A percentile compares a stretch with the other conserved stretches of the same genome.
These are phyloP conservation scores for Diglossa cyanea DNA, from an alignment of 2,797 vertebrate genomes.

Conservation along the genomic window DNA sequence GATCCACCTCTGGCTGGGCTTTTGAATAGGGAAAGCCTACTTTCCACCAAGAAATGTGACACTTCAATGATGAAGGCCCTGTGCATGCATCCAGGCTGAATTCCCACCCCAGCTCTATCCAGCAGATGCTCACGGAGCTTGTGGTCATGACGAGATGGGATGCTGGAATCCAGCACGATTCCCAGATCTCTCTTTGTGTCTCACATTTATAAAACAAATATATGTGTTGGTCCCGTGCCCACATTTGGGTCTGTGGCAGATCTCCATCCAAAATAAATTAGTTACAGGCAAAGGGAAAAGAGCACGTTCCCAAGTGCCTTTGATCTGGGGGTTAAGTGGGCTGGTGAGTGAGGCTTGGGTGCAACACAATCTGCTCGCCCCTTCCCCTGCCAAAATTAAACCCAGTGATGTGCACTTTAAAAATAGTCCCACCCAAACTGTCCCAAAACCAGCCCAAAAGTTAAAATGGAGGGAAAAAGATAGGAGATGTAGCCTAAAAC, in stretches of 20 bases:
- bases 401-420: background rate
- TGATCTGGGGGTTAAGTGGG: background rate
- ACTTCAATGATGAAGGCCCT: background rate
- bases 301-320: background rate
- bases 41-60: background rate
- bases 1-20: background rate
- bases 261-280: slow-evolving; percentile 3
- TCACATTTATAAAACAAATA: slow-evolving; percentile 18
- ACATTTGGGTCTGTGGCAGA: background rate
- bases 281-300: background rate
- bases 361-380: background rate
- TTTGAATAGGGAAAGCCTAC: background rate
- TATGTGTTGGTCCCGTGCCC: background rate
- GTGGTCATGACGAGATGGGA: background rate
- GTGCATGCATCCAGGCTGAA: rapidly evolving
- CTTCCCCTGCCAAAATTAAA: slow-evolving; percentile 24
- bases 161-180: background rate
- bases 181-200: slow-evolving; percentile 2
- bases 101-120: background rate
- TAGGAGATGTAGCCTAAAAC: slow-evolving; percentile 20
- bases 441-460: background rate
- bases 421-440: background rate
- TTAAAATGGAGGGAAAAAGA: slow-evolving; percentile 5
- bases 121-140: background rate
- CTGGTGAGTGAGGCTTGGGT: background rate